Evolutionary conservation across 2,888 invertebrate species (phyloP), one percentile per base, ranked within the genome.

Genomic region (Calameuta filiformis): DNA sequence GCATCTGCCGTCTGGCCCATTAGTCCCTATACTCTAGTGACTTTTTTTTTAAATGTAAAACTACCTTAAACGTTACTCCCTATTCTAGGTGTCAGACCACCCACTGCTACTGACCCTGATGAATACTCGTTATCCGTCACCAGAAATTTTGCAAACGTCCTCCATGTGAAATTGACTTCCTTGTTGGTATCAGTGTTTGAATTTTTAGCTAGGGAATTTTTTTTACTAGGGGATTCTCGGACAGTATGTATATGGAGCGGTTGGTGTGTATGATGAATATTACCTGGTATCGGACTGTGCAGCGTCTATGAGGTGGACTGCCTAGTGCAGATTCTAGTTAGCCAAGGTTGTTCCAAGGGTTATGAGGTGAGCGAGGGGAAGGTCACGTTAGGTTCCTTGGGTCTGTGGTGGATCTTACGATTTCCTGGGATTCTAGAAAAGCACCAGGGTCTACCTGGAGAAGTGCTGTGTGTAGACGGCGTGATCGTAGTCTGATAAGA

Each of bases 351-450:
- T 56, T 56, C 23, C 56, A 15, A 23, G 56, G 56, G 56, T 56
- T 23, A 56, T 23, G 56, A 23, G 9, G 56, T 56, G 23, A 9
- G 23, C 15, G 40, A 40, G 23, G 56, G 56, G 40, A 23, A 40
- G 15, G 56, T 23, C 23, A 56, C 23, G 23, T 23, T 56, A 56
- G 56, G 56, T 9, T 56, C 23, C 56, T 56, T 56, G 23, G 56
- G 23, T 56, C 56, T 56, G 2, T 75, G 77, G 74, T 68, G 76
- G 73, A 76, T 76, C 79, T 76, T 75, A 76, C 75, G 79, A 81
- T 81, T 81, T 81, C 79, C 76, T 77, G 76, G 76, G 79, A 81
- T 79, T 77, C 79, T 76, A 78, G 81, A 77, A 77, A 81, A 77
- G 76, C 75, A 73, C 76, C 76, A 79, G 37, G 71, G 12, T 71